These are phyloP conservation scores for Heliocidaris tuberculata DNA, from an alignment of 35 echinoderm and acorn worm genomes.

Conservation along the genomic window DNA sequence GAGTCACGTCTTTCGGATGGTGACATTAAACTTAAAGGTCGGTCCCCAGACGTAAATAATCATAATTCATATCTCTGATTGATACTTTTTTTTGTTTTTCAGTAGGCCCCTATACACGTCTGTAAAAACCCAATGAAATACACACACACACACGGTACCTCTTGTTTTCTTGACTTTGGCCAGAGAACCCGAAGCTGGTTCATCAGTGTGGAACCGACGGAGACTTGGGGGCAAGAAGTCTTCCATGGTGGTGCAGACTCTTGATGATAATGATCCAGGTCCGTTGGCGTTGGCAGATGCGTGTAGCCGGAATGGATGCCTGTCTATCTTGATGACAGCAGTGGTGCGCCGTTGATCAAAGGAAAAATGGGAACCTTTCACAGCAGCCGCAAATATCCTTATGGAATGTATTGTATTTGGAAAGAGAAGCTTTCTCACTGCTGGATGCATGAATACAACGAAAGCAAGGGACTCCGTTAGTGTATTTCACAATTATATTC, in stretches of 20 bases:
- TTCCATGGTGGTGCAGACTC: background rate
- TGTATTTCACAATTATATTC: background rate
- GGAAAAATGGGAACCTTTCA: background rate
- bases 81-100: no score
- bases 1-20: no score
- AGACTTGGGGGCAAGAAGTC: constrained; percentile 31
- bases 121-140: no score
- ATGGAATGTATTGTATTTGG: background rate
- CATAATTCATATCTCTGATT: no score
- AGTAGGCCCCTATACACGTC: no score
- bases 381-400: background rate
- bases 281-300: background rate
- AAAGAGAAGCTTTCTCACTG: background rate
- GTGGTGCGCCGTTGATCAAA: background rate
- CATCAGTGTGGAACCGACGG: background rate
- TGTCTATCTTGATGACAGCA: background rate
- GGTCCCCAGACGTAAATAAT: no score
- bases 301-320: background rate
- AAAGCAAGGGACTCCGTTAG: background rate
- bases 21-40: no score
- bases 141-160: no score
- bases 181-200: background rate
- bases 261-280: background rate
- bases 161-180: constrained; percentile 38
- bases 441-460: background rate